Conservation (phyloP, 2,113 vertebrate species). For the Rhabdomys dilectus region DNA sequence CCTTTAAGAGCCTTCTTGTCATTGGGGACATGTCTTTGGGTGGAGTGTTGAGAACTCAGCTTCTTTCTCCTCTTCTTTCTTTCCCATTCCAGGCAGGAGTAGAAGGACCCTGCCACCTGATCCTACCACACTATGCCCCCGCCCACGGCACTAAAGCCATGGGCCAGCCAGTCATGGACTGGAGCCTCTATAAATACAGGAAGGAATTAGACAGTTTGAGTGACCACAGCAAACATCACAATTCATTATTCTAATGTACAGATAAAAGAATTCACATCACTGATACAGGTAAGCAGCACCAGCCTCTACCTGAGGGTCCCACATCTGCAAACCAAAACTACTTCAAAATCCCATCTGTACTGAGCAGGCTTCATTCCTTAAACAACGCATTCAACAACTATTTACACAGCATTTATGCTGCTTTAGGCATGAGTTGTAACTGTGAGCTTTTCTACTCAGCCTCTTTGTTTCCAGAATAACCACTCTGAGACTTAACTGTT, state of each 20-base stretch:
- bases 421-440: too few relatives aligned
- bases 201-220: background rate
- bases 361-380: background rate
- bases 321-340: background rate
- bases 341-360: too few relatives aligned
- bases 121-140: background rate
- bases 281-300: background rate
- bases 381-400: background rate
- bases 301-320: background rate
- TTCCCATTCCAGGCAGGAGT: background rate
- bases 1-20: background rate
- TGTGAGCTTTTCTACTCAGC: too few relatives aligned
- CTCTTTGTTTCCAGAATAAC: too few relatives aligned
- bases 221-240: background rate
- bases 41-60: background rate
- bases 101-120: background rate
- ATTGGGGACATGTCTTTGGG: background rate
- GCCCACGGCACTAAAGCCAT: background rate
- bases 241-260: background rate
- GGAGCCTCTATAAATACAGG: background rate
- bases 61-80: background rate
- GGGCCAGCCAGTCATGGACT: background rate
- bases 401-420: background rate
- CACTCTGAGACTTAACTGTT: too few relatives aligned
- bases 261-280: background rate